phyloP scores from a whole-genome alignment of 1,140 invertebrate species.

The Ylistrum balloti region DNA sequence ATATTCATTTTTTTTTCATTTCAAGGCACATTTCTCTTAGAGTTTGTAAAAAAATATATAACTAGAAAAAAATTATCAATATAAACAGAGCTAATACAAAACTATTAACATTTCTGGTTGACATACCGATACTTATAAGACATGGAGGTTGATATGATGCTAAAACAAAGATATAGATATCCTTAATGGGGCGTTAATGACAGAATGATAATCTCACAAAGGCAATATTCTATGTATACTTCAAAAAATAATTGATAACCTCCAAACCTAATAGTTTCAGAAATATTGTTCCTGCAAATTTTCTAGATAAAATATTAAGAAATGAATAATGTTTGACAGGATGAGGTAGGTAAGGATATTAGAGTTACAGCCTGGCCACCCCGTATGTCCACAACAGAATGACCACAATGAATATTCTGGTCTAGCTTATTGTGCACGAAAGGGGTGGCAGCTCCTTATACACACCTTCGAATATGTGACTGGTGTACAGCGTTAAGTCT shows the following conservation, averaged over 20 bases:
- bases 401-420: not conserved
- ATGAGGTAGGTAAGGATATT: not conserved
- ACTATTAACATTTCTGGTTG: no score
- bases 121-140: no score
- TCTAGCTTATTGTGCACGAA: not conserved
- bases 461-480: conserved; percentile 11
- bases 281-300: no score
- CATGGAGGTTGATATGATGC: no score
- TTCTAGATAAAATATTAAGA: not conserved
- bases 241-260: not conserved
- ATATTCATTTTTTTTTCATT: conserved; percentile 30
- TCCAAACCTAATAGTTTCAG: not conserved
- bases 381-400: not conserved
- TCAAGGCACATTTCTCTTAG: no score
- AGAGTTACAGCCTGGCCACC: conserved; percentile 23
- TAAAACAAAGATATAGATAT: no score
- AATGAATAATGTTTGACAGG: conserved; percentile 21
- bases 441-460: conserved; percentile 26
- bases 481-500: conserved; percentile 37
- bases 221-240: not conserved
- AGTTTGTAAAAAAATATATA: no score
- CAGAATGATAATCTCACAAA: not conserved
- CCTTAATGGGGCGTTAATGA: no score
- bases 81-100: no score
- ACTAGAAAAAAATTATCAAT: no score